phyloP scores from a whole-genome alignment of 2,888 invertebrate species.

The Tetranychus piercei region DNA sequence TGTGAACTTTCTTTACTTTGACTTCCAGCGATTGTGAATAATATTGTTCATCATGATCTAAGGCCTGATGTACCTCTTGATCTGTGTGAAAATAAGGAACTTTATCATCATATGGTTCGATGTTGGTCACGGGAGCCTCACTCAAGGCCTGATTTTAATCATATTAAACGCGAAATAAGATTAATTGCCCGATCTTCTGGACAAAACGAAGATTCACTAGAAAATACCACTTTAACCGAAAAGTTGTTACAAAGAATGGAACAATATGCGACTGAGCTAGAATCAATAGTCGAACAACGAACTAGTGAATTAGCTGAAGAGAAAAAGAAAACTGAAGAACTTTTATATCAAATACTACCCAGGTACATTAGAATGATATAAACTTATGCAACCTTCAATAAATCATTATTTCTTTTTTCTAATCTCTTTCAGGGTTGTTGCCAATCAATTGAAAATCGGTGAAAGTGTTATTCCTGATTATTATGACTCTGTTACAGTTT shows the following conservation, averaged over 20 bases:
- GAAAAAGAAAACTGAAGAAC: constrained; percentile 29
- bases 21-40: not conserved
- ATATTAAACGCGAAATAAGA: constrained; percentile 3
- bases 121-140: constrained; percentile 5
- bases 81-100: not conserved
- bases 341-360: constrained; percentile 29
- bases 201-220: constrained; percentile 8
- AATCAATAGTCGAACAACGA: constrained; percentile 29
- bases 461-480: constrained; percentile 27
- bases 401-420: constrained; percentile 33
- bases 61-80: not conserved
- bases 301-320: constrained; percentile 29
- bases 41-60: not conserved
- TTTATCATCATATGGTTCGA: constrained; percentile 5
- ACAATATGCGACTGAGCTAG: constrained; percentile 30
- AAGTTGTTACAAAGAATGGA: constrained; percentile 29
- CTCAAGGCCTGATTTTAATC: constrained; percentile 6
- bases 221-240: constrained; percentile 40
- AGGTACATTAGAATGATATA: not conserved
- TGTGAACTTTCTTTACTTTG: not conserved
- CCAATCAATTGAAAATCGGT: constrained; percentile 28
- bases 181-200: not conserved
- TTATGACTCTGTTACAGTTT: constrained; percentile 28
- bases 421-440: constrained; percentile 23
- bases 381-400: constrained; percentile 74